Conservation (phyloP, 2,113 vertebrate species). For the Nymphicus hollandicus region DNA sequence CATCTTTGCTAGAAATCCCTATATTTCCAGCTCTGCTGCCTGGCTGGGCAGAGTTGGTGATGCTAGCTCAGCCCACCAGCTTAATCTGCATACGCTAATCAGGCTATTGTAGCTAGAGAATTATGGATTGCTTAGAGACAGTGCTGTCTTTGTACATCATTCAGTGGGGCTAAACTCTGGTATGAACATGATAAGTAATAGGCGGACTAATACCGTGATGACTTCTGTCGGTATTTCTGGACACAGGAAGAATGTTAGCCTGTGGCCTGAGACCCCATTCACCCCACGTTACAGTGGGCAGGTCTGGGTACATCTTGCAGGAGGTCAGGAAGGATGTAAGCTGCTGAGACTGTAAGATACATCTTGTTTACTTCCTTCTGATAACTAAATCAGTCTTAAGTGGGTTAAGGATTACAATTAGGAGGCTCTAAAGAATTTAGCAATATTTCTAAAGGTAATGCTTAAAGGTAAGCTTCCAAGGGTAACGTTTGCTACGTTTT, state of each 20-base stretch:
- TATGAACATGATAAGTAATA: not conserved
- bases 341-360: not conserved
- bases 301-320: not conserved
- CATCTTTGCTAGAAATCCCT: not conserved
- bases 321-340: not conserved
- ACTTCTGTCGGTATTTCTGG: not conserved
- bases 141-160: not conserved
- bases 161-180: not conserved
- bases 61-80: not conserved
- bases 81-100: not conserved
- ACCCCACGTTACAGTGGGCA: not conserved
- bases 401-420: not conserved
- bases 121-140: not conserved
- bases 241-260: not conserved
- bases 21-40: not conserved
- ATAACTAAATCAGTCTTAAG: not conserved
- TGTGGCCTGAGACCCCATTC: not conserved
- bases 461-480: not conserved
- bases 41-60: not conserved
- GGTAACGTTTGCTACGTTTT: not conserved
- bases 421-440: not conserved
- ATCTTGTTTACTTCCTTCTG: not conserved
- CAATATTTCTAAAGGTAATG: not conserved
- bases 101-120: not conserved
- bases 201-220: not conserved